Conservation (phyloP, 2,113 vertebrate genomes). For the Anarhynchus alexandrinus region DNA sequence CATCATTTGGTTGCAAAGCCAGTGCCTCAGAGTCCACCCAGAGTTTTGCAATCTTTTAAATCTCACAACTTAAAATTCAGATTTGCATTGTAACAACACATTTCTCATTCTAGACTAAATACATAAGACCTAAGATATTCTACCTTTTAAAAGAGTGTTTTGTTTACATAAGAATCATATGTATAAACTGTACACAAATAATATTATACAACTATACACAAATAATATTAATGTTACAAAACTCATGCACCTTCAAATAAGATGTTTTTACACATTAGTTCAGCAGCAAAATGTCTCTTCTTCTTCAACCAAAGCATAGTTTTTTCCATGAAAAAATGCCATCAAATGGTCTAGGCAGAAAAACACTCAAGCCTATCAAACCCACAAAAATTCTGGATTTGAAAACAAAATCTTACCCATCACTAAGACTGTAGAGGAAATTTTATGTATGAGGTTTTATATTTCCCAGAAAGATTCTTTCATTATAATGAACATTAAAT, state of each 20-base stretch:
- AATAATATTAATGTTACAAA: neutral
- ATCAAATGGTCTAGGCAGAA: neutral
- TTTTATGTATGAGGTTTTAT: neutral
- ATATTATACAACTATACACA: neutral
- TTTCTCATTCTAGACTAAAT: neutral
- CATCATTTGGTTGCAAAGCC: neutral
- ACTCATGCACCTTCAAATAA: neutral
- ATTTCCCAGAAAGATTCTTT: neutral
- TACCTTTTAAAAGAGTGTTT: neutral
- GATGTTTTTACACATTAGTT: neutral
- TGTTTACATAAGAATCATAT: neutral
- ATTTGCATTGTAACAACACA: neutral
- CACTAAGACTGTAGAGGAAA: neutral
- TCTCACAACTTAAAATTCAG: neutral
- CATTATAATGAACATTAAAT: neutral
- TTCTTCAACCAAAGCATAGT: neutral
- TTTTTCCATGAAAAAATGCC: neutral
- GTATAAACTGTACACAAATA: neutral
- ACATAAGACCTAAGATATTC: neutral
- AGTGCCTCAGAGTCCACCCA: neutral
- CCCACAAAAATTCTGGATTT: rapidly evolving
- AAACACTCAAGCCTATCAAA: neutral
- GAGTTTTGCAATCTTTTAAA: neutral
- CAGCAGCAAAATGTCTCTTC: neutral
- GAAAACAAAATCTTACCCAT: neutral